Conservation (phyloP, 92 coral and sea anemone genomes). For the Porites divaricata region DNA sequence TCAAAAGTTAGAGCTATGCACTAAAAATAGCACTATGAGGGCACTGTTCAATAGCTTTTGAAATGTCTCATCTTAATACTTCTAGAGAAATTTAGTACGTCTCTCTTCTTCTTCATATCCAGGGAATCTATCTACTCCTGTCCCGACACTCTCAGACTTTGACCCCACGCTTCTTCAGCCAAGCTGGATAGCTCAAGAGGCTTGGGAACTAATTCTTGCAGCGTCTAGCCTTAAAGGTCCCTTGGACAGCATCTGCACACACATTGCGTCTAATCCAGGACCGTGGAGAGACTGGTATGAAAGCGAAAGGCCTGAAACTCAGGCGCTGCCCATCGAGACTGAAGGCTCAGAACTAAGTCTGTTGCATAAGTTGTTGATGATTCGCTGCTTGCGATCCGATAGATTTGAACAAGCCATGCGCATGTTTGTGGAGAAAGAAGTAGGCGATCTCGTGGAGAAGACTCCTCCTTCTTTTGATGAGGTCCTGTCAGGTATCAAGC, state of each 20-base stretch:
- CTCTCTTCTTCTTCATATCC: background rate
- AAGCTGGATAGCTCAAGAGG: conserved; percentile 79
- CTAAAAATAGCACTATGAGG: no score
- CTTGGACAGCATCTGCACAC: conserved; percentile 91
- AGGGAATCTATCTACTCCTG: conserved; percentile 69
- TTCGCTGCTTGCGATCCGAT: conserved; percentile 91
- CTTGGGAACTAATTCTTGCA: conserved; percentile 87
- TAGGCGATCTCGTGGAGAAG: conserved; percentile 74
- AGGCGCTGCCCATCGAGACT: conserved; percentile 63
- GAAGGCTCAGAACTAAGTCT: conserved; percentile 38
- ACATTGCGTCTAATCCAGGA: conserved; percentile 83
- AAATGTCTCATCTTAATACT: background rate
- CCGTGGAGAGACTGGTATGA: conserved; percentile 92
- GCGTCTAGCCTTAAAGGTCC: conserved; percentile 88
- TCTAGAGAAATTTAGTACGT: no score
- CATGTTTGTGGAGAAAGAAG: conserved; percentile 63
- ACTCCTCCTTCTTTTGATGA: conserved; percentile 71
- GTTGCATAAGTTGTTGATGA: conserved; percentile 71
- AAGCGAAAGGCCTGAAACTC: conserved; percentile 75
- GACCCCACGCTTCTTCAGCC: conserved; percentile 97
- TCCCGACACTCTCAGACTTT: conserved; percentile 88
- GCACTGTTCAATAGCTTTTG: background rate
- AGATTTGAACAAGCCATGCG: conserved; percentile 81
- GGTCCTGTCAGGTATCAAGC: conserved; percentile 68
- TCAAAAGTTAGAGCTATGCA: no score